Percentiles rank a stretch among this genome's conserved stretches.
These are phyloP conservation scores for Chondrilla cf. caribensis DNA, from an alignment of 37 sponge, comb jelly and placozoan genomes.

Conservation along the genomic window DNA sequence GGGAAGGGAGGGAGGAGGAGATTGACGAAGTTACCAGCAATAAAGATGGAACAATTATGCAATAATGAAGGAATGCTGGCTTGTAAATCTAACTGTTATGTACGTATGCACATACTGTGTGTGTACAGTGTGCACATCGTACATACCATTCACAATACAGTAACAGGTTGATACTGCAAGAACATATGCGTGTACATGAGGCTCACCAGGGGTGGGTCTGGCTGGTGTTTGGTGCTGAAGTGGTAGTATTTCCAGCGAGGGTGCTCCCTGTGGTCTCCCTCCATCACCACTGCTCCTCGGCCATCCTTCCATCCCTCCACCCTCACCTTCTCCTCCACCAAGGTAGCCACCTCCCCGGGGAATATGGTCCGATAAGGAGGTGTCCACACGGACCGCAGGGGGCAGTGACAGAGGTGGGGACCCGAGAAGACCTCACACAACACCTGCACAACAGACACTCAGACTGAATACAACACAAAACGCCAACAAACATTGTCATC, in stretches of 20 bases:
- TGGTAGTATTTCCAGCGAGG: background rate
- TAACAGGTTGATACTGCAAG: too few relatives aligned
- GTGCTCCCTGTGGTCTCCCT: background rate
- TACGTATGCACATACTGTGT: background rate
- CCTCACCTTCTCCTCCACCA: background rate
- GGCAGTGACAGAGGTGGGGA: background rate
- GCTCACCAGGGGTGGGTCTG: constrained; percentile 3
- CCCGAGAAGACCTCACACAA: constrained; percentile 1
- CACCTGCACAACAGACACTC: too few relatives aligned
- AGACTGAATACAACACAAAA: too few relatives aligned
- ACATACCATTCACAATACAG: too few relatives aligned
- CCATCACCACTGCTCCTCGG: background rate
- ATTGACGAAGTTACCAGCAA: too few relatives aligned
- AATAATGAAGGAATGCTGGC: too few relatives aligned
- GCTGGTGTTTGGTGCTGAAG: background rate
- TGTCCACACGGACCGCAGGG: background rate
- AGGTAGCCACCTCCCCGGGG: background rate
- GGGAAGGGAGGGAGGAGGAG: background rate
- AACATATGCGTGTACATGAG: too few relatives aligned
- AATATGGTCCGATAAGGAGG: background rate
- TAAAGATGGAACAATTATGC: too few relatives aligned
- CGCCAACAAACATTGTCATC: too few relatives aligned
- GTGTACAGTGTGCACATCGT: background rate
- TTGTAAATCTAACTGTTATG: too few relatives aligned
- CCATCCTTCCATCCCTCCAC: background rate